Evolutionary conservation across 2,797 vertebrate genomes (phyloP).

Genomic region (Iguana delicatissima): DNA sequence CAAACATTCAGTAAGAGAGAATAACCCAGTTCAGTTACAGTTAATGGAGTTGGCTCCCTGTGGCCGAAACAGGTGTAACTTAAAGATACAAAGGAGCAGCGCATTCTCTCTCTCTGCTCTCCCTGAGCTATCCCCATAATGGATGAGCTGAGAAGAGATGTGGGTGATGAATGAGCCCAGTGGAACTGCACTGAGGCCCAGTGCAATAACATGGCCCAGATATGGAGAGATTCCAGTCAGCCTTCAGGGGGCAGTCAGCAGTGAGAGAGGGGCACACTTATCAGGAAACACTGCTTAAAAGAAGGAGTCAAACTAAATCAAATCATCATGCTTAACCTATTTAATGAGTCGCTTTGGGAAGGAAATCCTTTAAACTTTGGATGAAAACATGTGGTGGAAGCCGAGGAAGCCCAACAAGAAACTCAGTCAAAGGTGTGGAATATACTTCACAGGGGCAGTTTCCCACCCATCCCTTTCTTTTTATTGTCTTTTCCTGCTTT

Average conservation of each 20-base stretch:
- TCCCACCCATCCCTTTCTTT: not conserved
- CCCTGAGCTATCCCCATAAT: conserved; percentile 34
- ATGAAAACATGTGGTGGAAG: conserved; percentile 20
- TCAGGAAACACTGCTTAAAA: conserved; percentile 44
- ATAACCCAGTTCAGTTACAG: not conserved
- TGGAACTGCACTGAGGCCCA: conserved; percentile 30
- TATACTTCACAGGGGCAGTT: not conserved
- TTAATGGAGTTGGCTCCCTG: not conserved
- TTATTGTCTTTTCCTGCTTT: not conserved
- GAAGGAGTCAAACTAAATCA: conserved; percentile 39
- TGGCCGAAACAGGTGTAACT: conserved; percentile 12
- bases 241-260: conserved; percentile 6
- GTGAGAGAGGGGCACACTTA: not conserved
- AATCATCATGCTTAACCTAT: conserved; percentile 33
- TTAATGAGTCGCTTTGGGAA: conserved; percentile 39
- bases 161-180: conserved; percentile 35
- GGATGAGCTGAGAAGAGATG: conserved; percentile 25
- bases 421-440: not conserved
- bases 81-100: conserved; percentile 11
- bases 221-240: conserved; percentile 15
- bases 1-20: conserved; percentile 4
- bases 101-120: not conserved
- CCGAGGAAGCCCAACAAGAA: not conserved
- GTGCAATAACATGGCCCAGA: conserved; percentile 38
- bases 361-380: conserved; percentile 28